Evolutionary conservation across 2,797 vertebrate species (phyloP).

Genomic region (Helicolenus hilgendorfi): DNA sequence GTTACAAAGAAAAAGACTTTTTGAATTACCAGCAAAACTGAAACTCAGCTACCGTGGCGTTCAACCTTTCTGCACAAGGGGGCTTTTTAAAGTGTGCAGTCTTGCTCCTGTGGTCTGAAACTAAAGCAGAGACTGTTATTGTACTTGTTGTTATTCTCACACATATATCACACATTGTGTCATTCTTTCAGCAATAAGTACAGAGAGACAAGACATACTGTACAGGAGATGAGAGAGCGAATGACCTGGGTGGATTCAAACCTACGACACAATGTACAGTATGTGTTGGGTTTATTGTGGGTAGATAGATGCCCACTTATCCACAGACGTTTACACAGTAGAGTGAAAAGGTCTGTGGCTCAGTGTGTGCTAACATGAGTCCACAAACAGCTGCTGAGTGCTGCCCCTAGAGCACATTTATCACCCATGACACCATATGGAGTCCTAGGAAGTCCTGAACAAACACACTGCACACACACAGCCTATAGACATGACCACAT

Average conservation of each 20-base stretch:
- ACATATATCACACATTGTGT: background rate
- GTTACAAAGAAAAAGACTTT: constrained; percentile 68
- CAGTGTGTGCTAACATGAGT: constrained; percentile 19
- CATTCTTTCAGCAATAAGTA: background rate
- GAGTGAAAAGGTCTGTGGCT: constrained; percentile 5
- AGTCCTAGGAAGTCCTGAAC: constrained; percentile 44
- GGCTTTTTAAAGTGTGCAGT: constrained; percentile 19
- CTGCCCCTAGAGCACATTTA: constrained; percentile 61
- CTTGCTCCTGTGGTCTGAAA: constrained; percentile 28
- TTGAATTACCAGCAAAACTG: constrained; percentile 62
- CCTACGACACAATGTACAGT: background rate
- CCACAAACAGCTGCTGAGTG: constrained; percentile 53
- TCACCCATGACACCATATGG: constrained; percentile 67
- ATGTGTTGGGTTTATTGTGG: background rate
- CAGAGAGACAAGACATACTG: background rate
- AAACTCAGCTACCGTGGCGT: constrained; percentile 31
- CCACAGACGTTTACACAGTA: constrained; percentile 21
- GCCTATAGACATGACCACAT: constrained; percentile 3
- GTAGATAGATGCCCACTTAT: constrained; percentile 7
- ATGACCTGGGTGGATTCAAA: background rate
- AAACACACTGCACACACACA: constrained; percentile 46
- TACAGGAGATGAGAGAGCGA: background rate
- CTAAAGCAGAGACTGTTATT: constrained; percentile 11
- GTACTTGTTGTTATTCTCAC: background rate
- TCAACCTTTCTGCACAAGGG: constrained; percentile 42